Conservation (phyloP, 1,140 invertebrate genomes). For the Camponotus vicinus region DNA sequence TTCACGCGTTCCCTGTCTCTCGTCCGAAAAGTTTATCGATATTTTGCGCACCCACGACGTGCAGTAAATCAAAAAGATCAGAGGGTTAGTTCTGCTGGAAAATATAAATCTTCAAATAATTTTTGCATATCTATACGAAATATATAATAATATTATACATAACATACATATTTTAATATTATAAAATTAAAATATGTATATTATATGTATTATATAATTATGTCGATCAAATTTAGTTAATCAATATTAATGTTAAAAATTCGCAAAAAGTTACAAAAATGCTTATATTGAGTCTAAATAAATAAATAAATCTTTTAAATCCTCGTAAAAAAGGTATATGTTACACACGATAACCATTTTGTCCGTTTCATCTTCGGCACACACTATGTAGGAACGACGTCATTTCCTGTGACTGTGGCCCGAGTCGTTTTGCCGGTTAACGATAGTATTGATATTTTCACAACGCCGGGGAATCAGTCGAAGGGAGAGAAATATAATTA, state of each 20-base stretch:
- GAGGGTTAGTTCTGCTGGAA: neutral
- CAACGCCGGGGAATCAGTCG: slow-evolving; percentile 64
- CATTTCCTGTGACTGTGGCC: slow-evolving; percentile 42
- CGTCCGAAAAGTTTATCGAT: slow-evolving; percentile 56
- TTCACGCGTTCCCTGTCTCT: slow-evolving; percentile 45
- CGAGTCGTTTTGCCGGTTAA: slow-evolving; percentile 45
- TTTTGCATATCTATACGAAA: neutral
- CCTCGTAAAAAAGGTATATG: neutral
- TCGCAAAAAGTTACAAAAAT: neutral
- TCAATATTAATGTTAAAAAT: neutral
- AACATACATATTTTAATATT: neutral
- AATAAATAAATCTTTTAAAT: neutral
- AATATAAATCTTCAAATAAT: slow-evolving; percentile 20
- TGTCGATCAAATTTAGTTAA: neutral
- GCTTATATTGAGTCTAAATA: neutral
- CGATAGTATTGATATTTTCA: slow-evolving; percentile 78
- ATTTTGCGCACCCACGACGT: slow-evolving; percentile 42
- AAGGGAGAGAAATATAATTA: slow-evolving; percentile 82
- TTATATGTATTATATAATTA: neutral
- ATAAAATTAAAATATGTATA: neutral
- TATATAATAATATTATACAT: neutral
- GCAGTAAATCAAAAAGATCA: slow-evolving; percentile 46
- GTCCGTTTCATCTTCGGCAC: neutral
- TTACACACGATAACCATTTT: neutral
- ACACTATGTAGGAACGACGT: neutral